Conservation (phyloP, 64 coral and sea anemone species). For the Montipora foliosa region DNA sequence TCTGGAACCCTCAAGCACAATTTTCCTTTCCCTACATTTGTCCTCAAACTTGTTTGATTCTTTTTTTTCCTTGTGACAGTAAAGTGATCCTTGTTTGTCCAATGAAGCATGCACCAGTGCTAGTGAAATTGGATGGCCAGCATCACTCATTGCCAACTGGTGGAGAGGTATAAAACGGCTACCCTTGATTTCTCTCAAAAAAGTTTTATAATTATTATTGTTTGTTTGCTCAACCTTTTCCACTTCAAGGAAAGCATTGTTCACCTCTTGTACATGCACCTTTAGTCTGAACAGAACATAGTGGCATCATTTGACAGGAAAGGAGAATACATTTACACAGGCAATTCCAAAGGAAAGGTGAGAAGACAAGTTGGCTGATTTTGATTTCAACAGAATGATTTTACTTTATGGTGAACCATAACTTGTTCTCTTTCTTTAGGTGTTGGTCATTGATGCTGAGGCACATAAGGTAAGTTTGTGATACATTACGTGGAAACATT, state of each 20-base stretch:
- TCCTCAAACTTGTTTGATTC: neutral
- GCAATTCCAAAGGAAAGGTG: constrained; percentile 98
- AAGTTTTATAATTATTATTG: no score
- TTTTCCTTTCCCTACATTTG: no score
- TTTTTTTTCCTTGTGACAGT: constrained; percentile 52
- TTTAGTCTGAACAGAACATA: constrained; percentile 98
- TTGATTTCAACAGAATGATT: neutral
- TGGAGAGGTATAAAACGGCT: constrained; percentile 76
- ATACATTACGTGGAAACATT: neutral
- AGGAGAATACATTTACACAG: constrained; percentile 98
- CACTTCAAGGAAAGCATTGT: no score
- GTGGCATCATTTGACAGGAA: constrained; percentile 99
- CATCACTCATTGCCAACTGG: constrained; percentile 87
- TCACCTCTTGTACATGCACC: neutral
- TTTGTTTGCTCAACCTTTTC: no score
- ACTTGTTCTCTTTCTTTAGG: constrained; percentile 45
- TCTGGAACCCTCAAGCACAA: no score
- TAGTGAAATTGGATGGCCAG: constrained; percentile 87
- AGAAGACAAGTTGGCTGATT: neutral
- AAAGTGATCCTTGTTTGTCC: constrained; percentile 92
- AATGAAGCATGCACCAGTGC: constrained; percentile 93
- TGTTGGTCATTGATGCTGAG: constrained; percentile 83
- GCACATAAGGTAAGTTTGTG: constrained; percentile 63
- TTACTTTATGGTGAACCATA: neutral
- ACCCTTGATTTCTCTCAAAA: no score